Evolutionary conservation across 2,113 vertebrate genomes (phyloP).

Genomic region (Oncorhynchus keta): DNA sequence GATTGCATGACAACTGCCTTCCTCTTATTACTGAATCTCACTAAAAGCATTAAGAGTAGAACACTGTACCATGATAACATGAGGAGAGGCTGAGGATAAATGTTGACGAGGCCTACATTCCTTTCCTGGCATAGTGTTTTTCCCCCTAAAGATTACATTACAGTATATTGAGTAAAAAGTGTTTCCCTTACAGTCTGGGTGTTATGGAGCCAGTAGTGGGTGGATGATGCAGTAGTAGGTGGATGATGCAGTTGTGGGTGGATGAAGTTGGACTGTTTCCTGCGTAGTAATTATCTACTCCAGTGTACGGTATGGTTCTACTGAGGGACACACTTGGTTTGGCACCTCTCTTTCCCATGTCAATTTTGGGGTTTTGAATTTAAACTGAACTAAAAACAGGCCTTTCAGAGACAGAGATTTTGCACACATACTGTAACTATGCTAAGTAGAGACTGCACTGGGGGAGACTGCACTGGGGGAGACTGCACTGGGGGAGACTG

Average conservation of each 20-base stretch:
- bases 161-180: conserved; percentile 58
- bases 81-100: conserved; percentile 62
- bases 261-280: conserved; percentile 37
- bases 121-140: conserved; percentile 50
- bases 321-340: no score
- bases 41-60: conserved; percentile 56
- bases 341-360: no score
- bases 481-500: background rate
- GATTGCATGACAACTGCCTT: conserved; percentile 11
- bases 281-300: no score
- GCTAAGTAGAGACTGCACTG: background rate
- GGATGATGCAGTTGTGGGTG: conserved; percentile 48
- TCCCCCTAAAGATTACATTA: conserved; percentile 56
- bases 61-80: conserved; percentile 38
- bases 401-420: no score
- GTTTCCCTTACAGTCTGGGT: conserved; percentile 52
- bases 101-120: conserved; percentile 57
- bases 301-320: no score
- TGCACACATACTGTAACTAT: no score
- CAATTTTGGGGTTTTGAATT: no score
- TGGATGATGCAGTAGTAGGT: conserved; percentile 48
- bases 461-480: conserved; percentile 1
- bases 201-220: conserved; percentile 43
- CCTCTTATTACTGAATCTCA: conserved; percentile 57
- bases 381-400: no score